Evolutionary conservation across 2,888 invertebrate species (phyloP), one percentile per base, ranked within the genome.

Genomic region (Lochmaea capreae): DNA sequence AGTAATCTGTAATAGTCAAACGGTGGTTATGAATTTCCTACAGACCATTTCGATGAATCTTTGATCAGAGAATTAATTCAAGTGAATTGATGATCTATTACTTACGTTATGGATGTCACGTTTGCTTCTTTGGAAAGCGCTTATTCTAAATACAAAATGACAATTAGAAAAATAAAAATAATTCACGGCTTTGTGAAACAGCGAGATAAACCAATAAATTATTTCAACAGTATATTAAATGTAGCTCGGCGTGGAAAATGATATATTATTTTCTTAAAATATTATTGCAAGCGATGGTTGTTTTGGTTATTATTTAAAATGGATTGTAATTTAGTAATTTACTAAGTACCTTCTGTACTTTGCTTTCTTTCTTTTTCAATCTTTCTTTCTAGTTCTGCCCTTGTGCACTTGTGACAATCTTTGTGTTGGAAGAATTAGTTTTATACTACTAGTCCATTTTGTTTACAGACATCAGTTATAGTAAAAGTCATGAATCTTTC

Each of bases 11-110:
- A 52, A 54, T 49, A 69, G 69, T 62, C n/a, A 54, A 22, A 9
- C 16, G 26, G 69, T 43, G 69, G 69, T 69, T 52, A 42, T 63
- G n/a, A 63, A 69, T 69, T 69, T 63, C 69, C 69, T 62, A 69
- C 62, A 46, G 26, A 63, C 69, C 69, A 63, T 63, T 69, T 62
- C 63, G 12, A 59, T 42, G 49, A 63, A 69, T 69, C 69, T 63
- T 63, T 69, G 69, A 65, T n/a, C 61, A 49, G 33, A 54, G 26
- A 18, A 62, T 63, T 63, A 49, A 33, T 49, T 69, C 69, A 43
- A 66, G 39, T 54, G 46, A 18, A 61, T 61, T 61, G 33, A 68
- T 16, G 61, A 54, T 54, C 54, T 10, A 54, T 54, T 54, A 54
- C 54, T 54, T 54, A 54, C 54, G 54, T 10, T 16, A 10, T 18